Evolutionary conservation across 2,797 vertebrate genomes (phyloP).

Genomic region (Menidia menidia): DNA sequence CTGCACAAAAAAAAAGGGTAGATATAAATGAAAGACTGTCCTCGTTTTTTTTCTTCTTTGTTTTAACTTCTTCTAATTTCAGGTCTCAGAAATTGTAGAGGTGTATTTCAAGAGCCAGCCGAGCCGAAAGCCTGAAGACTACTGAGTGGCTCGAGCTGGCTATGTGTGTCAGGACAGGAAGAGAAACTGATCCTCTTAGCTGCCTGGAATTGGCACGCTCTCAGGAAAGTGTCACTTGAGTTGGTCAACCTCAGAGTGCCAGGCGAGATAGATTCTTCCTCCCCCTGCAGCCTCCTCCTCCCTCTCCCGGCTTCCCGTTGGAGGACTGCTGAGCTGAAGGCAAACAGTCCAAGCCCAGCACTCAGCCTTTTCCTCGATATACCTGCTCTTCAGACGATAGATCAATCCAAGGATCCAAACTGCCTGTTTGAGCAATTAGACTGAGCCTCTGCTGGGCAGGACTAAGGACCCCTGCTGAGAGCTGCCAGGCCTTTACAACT

Average conservation of each 20-base stretch:
- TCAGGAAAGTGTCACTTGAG: slow-evolving; percentile 77
- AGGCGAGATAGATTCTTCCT: slow-evolving; percentile 57
- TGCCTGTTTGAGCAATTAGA: slow-evolving; percentile 68
- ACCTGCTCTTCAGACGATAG: slow-evolving; percentile 53
- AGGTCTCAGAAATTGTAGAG: slow-evolving; percentile 37
- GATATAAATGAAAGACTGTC: background rate
- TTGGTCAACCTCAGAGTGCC: slow-evolving; percentile 68
- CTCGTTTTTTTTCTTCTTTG: background rate
- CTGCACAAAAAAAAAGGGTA: background rate
- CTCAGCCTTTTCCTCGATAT: slow-evolving; percentile 50
- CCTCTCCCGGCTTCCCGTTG: background rate
- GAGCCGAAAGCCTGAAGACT: slow-evolving; percentile 40
- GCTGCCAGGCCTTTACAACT: slow-evolving; percentile 65
- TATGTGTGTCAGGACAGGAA: slow-evolving; percentile 75
- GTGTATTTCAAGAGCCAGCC: slow-evolving; percentile 32
- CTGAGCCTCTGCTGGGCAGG: slow-evolving; percentile 58
- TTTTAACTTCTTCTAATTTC: background rate
- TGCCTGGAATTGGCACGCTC: slow-evolving; percentile 67
- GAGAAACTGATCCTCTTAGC: slow-evolving; percentile 78
- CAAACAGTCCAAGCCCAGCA: slow-evolving; percentile 32
- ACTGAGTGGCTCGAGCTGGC: slow-evolving; percentile 40
- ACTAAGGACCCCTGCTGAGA: slow-evolving; percentile 58
- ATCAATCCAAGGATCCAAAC: slow-evolving; percentile 58
- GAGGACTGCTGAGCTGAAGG: slow-evolving; percentile 51
- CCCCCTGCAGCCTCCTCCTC: slow-evolving; percentile 16